Percentiles rank a stretch among this genome's conserved stretches.
Conservation (phyloP, 2,797 vertebrate species). For the Anomalospiza imberbis region DNA sequence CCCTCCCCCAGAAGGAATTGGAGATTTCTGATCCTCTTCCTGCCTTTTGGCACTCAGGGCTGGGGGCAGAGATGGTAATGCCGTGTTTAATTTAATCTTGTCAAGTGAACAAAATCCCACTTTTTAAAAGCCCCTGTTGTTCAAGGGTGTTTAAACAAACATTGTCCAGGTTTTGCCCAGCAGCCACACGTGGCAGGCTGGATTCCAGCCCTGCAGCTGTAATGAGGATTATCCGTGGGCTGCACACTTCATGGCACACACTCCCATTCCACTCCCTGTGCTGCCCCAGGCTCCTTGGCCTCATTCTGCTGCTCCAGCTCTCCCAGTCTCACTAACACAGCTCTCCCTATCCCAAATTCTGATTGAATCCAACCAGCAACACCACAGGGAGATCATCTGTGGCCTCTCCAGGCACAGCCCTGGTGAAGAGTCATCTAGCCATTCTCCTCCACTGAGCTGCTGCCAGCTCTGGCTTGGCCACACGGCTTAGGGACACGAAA, state of each 20-base stretch:
- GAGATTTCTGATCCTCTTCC: not conserved
- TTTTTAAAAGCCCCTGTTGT: not conserved
- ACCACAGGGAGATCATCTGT: not conserved
- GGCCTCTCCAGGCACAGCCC: not conserved
- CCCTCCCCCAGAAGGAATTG: accelerated
- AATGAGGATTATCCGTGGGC: not conserved
- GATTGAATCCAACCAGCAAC: not conserved
- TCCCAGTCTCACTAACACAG: accelerated
- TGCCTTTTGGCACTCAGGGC: not conserved
- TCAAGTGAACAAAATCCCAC: not conserved
- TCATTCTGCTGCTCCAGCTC: not conserved
- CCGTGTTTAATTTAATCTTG: not conserved
- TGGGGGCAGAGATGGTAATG: not conserved
- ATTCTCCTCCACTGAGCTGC: not conserved
- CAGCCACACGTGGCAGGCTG: not conserved
- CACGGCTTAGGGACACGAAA: not conserved
- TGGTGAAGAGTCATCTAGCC: accelerated
- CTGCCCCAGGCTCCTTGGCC: not conserved
- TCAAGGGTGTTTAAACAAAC: not conserved
- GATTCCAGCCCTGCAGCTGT: not conserved
- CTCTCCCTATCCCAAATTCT: not conserved
- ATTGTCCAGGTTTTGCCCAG: not conserved
- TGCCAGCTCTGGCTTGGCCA: not conserved
- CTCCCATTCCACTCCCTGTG: not conserved
- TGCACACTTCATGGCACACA: not conserved